Percentiles rank a stretch among this genome's conserved stretches.
Evolutionary conservation across 2,113 vertebrate species (phyloP).

Genomic region (Malurus alboscapulatus): DNA sequence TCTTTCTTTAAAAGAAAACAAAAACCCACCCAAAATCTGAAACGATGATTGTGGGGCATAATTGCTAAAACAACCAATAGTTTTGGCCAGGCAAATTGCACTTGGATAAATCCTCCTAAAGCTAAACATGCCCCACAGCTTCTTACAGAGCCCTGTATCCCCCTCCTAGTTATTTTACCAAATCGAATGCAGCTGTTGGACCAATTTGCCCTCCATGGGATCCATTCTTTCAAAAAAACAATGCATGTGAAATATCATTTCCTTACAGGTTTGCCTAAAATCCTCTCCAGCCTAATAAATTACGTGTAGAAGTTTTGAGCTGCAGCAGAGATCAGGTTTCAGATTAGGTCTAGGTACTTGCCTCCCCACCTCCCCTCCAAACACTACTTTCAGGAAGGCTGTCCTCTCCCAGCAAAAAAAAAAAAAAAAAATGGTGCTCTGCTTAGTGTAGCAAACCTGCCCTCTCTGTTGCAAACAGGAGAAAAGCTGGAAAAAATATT

Average conservation of each 20-base stretch:
- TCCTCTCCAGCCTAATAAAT: slow-evolving; percentile 71
- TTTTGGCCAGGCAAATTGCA: slow-evolving; percentile 52
- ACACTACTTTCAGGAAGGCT: not conserved
- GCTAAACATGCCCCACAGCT: slow-evolving; percentile 64
- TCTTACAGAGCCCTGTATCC: slow-evolving; percentile 58
- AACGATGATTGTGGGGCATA: not conserved
- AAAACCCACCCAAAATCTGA: not conserved
- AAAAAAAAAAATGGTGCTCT: not conserved
- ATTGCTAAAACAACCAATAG: slow-evolving; percentile 18
- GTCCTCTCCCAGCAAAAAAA: not conserved
- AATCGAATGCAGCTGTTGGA: slow-evolving; percentile 77
- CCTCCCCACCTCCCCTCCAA: not conserved
- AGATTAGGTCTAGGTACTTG: slow-evolving; percentile 23
- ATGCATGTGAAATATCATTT: slow-evolving; percentile 70
- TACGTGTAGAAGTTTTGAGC: slow-evolving; percentile 68
- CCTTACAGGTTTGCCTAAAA: slow-evolving; percentile 76
- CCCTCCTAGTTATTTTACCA: slow-evolving; percentile 69
- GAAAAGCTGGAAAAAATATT: slow-evolving; percentile 37
- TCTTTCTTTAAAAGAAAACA: not conserved
- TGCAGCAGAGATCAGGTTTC: slow-evolving; percentile 67
- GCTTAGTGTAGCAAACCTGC: not conserved
- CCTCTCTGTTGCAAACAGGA: slow-evolving; percentile 11
- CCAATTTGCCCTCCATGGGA: slow-evolving; percentile 63
- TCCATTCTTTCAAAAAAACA: slow-evolving; percentile 70
- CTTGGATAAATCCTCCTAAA: slow-evolving; percentile 70